Evolutionary conservation across 1,140 invertebrate species (phyloP), one percentile per base, ranked within the genome.

Genomic region (Drosophila suzukii): DNA sequence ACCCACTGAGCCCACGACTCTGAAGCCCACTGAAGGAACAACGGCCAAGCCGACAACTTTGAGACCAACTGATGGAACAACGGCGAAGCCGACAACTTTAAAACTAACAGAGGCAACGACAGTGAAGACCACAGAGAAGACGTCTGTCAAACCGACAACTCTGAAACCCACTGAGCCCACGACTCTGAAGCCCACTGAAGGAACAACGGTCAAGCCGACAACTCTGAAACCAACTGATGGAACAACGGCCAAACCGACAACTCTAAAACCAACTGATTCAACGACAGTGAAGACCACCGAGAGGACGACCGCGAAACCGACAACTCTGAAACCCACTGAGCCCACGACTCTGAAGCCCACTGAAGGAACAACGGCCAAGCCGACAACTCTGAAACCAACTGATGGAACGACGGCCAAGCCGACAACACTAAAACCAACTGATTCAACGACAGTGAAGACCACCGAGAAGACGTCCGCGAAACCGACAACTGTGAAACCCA

Each of bases 181-280:
- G 6, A 58, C 56, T 15, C 8, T 11, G 11, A 58, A 58, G 6
- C 56, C 56, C 6, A 34, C 56, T 0, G 56, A 47, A 7, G 15
- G n/a, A 11, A 58, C 56, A 0, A 36, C 43, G 3, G 11, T 30
- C 1, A 20, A 59, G 30, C 43, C 43, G 0, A 58, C 56, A 34
- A 58, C 56, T 58, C 43, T 46, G 30, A 58, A 58, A 10, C 56
- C 56, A 3, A 24, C 57, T 24, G 44, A 59, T 8, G 15, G 11
- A 6, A 59, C 56, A 0, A 46, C 30, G 7, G 24, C 15, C 10
- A 47, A 47, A 43, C 56, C 30, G 0, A 46, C 56, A 10, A 55
- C 36, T 27, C 12, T 24, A 7, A 43, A 43, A 6, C 13, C 54
- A 3, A 30, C 54, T 0, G 54, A 30, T 13, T 12, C 36, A n/a